Percentiles rank a stretch among this genome's conserved stretches.
phyloP scores from a whole-genome alignment of 2,797 vertebrate species.

The Lepus oiostolus region DNA sequence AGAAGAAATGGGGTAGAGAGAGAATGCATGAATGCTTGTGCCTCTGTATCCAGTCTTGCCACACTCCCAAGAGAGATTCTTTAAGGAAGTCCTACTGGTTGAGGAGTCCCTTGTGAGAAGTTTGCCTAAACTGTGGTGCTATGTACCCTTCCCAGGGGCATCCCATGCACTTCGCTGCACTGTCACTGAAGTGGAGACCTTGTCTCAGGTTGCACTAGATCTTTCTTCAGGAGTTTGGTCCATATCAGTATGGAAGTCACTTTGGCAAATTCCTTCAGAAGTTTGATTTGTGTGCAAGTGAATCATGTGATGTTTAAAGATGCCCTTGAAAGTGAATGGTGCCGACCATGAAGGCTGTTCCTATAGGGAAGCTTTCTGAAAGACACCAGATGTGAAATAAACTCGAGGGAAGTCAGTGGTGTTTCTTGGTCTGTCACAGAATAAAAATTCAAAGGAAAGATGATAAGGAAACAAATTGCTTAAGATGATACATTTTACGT shows the following conservation, averaged over 20 bases:
- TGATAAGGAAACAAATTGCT: conserved; percentile 69
- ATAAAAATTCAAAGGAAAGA: conserved; percentile 72
- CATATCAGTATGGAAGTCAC: not conserved
- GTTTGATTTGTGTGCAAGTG: conserved; percentile 44
- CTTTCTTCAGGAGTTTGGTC: not conserved
- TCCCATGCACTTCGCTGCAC: too few relatives aligned
- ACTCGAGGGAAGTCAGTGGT: conserved; percentile 48
- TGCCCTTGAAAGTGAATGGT: conserved; percentile 24
- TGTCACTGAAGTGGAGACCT: not conserved
- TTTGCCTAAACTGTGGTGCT: not conserved
- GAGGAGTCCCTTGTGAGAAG: not conserved
- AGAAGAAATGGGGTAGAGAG: not conserved
- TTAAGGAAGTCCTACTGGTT: not conserved
- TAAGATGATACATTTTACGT: conserved; percentile 50
- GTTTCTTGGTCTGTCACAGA: conserved; percentile 53
- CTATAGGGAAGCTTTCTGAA: conserved; percentile 47
- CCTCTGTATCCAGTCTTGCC: not conserved
- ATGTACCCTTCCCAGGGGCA: not conserved
- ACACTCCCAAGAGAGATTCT: not conserved
- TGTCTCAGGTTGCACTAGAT: not conserved
- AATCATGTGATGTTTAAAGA: conserved; percentile 68
- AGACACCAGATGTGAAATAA: conserved; percentile 61
- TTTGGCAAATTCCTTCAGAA: conserved; percentile 50
- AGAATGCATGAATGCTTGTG: not conserved
- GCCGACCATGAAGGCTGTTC: conserved; percentile 46